Base-by-base conservation (phyloP, 2,113 vertebrate species). In the Procavia capensis region DNA sequence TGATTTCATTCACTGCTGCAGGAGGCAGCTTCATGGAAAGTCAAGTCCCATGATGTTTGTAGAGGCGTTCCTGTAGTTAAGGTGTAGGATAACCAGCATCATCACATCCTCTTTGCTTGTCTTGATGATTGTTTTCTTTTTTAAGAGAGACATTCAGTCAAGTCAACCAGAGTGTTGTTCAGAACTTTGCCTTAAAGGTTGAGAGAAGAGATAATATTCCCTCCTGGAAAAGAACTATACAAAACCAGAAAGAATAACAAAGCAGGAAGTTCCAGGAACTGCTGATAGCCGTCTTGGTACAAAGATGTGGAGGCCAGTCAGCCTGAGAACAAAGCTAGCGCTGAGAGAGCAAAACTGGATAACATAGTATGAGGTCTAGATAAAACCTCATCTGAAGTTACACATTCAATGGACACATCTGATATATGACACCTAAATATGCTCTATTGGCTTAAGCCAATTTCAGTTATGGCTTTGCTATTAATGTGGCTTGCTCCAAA, bases 291-390 rank as follows among this genome's bases (percentile, higher is more conserved):
- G 29, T 27, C 34, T 36, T 1, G 5, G 3, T 31, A 89, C 45
- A 20, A 29, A 68, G 78, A 47, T 25, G 34, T 0, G 0, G 39
- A 5, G 3, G 8, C 20, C 19, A 4, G 22, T 20, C 11, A 4
- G 17, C 19, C n/a, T 79, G 14, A 25, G 43, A 36, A 75, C 43
- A 91, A 74, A 70, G 36, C 19, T 9, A 3, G 54, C 14, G 4
- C 17, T 25, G 74, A 84, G 22, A 9, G 5, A 57, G 45, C 16
- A 57, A 4, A 24, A n/a, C 4, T 14, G 5, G 57, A 61, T 20
- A 34, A 34, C 61, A 34, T 5, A 43, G 36, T 9, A 2, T 17
- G 31, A 82, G n/a, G 10, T 47, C 47, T 78, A 29, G 29, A 29
- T 41, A 24, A 66, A 64, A 19, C 19, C 31, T 78, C 27, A 47